A percentile compares a stretch with the other conserved stretches of the same genome.
phyloP scores from a whole-genome alignment of 2,888 invertebrate genomes.

The Drosophila neutralis region DNA sequence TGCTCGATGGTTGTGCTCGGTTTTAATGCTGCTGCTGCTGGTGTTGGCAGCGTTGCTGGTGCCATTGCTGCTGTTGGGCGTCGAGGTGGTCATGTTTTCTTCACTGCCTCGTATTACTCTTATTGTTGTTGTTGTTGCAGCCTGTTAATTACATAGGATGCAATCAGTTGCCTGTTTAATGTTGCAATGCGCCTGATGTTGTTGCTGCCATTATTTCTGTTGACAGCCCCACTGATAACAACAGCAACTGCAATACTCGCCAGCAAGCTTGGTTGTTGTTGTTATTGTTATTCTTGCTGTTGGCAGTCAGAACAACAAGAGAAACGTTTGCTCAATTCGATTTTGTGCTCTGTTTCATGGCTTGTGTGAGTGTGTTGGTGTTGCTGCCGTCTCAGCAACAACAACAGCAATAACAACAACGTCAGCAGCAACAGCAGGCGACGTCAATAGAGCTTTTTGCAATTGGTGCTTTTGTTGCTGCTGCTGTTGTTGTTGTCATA shows the following conservation, averaged over 20 bases:
- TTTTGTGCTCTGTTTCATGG: conserved; percentile 21
- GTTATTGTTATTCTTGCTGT: conserved; percentile 13
- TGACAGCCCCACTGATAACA: conserved; percentile 45
- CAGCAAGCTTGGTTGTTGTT: conserved; percentile 26
- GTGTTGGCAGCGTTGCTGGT: conserved; percentile 46
- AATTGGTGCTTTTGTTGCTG: conserved; percentile 27
- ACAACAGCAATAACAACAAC: conserved; percentile 16
- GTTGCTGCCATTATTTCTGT: conserved; percentile 9
- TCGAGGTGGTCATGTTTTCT: conserved; percentile 72
- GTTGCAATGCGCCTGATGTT: conserved; percentile 43
- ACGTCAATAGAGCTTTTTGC: conserved; percentile 39
- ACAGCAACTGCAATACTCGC: conserved; percentile 30
- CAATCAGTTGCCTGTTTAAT: conserved; percentile 55
- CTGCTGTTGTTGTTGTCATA: conserved; percentile 42
- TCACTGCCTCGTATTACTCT: conserved; percentile 43
- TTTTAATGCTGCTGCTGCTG: conserved; percentile 36
- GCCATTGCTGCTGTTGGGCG: conserved; percentile 57
- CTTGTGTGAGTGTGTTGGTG: conserved; percentile 20
- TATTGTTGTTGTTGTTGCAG: conserved; percentile 43
- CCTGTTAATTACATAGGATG: conserved; percentile 56
- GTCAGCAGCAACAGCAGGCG: conserved; percentile 9
- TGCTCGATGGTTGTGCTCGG: conserved; percentile 30
- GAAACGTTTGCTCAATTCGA: conserved; percentile 43
- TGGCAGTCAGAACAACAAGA: conserved; percentile 48
- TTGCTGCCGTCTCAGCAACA: conserved; percentile 43